These are phyloP conservation scores for Bibio marci DNA, from an alignment of 2,888 invertebrate genomes.

Conservation along the genomic window DNA sequence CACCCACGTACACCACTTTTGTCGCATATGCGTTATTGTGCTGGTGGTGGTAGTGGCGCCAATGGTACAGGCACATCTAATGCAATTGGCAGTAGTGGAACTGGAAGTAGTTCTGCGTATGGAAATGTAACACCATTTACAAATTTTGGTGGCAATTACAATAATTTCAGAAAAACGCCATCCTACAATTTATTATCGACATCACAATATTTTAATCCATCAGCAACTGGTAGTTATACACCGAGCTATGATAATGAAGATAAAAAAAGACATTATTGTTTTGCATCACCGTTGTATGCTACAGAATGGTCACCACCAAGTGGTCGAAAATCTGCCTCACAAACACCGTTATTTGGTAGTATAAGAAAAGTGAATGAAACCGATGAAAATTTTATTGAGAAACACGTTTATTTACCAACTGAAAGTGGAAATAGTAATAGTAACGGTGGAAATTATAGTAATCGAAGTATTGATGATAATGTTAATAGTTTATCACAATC, in stretches of 20 bases:
- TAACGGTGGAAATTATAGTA: not conserved
- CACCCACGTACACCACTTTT: slow-evolving; percentile 41
- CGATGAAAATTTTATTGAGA: slow-evolving; percentile 20
- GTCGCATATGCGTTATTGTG: too few relatives aligned
- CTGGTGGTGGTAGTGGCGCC: slow-evolving; percentile 15
- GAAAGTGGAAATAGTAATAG: slow-evolving; percentile 7
- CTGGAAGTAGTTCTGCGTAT: not conserved
- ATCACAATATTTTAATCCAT: slow-evolving; percentile 26
- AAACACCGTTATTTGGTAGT: slow-evolving; percentile 24
- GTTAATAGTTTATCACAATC: not conserved
- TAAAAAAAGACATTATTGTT: slow-evolving; percentile 27
- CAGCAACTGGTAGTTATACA: slow-evolving; percentile 28
- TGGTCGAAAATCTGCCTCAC: slow-evolving; percentile 25
- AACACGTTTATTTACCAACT: slow-evolving; percentile 28
- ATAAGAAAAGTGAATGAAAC: slow-evolving; percentile 25
- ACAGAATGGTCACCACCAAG: slow-evolving; percentile 29
- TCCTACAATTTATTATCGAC: slow-evolving; percentile 14
- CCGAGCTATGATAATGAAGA: slow-evolving; percentile 29
- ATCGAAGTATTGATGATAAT: not conserved
- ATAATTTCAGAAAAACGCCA: not conserved
- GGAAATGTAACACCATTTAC: slow-evolving; percentile 13
- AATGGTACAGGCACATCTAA: slow-evolving; percentile 1
- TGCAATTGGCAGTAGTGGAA: not conserved
- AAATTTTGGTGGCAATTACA: slow-evolving; percentile 13
- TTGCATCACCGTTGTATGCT: slow-evolving; percentile 28